Percentiles rank a stretch among this genome's conserved stretches.
phyloP scores from a whole-genome alignment of 2,888 invertebrate genomes.

The Monochamus alternatus region DNA sequence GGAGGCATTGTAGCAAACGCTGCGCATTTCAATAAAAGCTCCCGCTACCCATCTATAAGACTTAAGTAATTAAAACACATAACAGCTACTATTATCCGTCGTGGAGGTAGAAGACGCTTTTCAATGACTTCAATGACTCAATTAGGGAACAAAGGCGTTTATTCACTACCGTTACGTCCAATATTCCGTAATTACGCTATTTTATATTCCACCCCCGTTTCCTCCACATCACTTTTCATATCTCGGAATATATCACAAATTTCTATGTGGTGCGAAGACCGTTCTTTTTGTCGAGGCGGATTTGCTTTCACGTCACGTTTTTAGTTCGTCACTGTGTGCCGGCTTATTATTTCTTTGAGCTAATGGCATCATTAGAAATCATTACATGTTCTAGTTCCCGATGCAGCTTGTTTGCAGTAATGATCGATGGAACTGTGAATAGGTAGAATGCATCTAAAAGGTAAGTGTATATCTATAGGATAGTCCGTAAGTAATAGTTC shows the following conservation, averaged over 20 bases:
- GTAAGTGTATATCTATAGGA: no score
- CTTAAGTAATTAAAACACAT: conserved; percentile 40
- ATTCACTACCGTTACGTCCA: conserved; percentile 38
- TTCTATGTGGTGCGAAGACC: conserved; percentile 9
- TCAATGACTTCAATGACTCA: conserved; percentile 49
- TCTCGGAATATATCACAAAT: conserved; percentile 29
- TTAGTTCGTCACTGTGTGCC: conserved; percentile 21
- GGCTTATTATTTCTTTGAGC: conserved; percentile 8
- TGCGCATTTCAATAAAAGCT: conserved; percentile 24
- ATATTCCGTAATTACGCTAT: conserved; percentile 43
- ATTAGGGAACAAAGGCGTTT: conserved; percentile 44
- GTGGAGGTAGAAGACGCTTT: conserved; percentile 43
- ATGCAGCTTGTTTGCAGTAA: background rate
- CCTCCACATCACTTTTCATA: conserved; percentile 33
- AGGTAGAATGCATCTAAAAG: background rate
- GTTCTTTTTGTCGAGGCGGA: conserved; percentile 16
- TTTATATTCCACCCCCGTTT: conserved; percentile 36
- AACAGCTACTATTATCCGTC: conserved; percentile 42
- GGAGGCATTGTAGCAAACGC: conserved; percentile 6
- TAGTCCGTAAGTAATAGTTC: no score
- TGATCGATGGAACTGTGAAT: background rate
- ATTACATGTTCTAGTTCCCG: conserved; percentile 6
- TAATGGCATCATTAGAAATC: conserved; percentile 27
- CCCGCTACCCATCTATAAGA: conserved; percentile 27
- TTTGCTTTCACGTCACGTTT: conserved; percentile 27